Base-by-base conservation (phyloP, 1,140 invertebrate species). In the Drosophila lowei region DNA sequence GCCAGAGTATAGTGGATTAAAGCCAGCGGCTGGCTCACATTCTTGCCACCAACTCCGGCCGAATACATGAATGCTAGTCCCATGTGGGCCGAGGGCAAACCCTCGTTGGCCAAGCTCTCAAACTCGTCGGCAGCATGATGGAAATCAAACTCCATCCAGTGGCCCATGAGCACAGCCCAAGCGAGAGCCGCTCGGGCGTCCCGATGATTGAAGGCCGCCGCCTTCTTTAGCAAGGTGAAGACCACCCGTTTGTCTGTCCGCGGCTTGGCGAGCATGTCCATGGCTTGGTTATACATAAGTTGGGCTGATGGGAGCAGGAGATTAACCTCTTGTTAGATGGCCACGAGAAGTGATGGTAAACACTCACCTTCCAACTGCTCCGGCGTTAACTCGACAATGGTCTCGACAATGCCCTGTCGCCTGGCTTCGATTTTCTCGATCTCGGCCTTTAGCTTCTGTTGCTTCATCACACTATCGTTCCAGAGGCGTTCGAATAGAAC, bases 1-100 rank as follows among this genome's bases (percentile, higher is more conserved):
- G 95, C 96, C 89, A 98, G 94, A 6, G 97, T 98, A 88, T 98
- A 98, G 92, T 99, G 97, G 0, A 99, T 93, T 11, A 99, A 90
- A 3, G 98, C 97, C 91, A 95, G 95, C 0, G 96, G 94, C 92
- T 98, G 97, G 72, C 96, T 98, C 1, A 97, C 95, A 84, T 97
- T 96, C 52, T 91, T 91, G 1, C 97, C 94, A 6, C 93, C 93
- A 13, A 98, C 93, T 7, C 98, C 98, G 56, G 95, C 95, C 18
- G 97, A 96, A 92, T 98, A 96, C 49, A 99, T 92, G 91, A 98
- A 97, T 18, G 96, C 97, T 77, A 98, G 92, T 71, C 95, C 97
- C 93, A 97, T 95, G 92, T 99, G 97, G 56, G 96, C 97, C 90
- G 97, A 96, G 9, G 97, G 94, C 72, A 96, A 93, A 1, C 98